Evolutionary conservation across 1,140 invertebrate species (phyloP), one percentile per base, ranked within the genome.

Genomic region (Zophobas atratus): DNA sequence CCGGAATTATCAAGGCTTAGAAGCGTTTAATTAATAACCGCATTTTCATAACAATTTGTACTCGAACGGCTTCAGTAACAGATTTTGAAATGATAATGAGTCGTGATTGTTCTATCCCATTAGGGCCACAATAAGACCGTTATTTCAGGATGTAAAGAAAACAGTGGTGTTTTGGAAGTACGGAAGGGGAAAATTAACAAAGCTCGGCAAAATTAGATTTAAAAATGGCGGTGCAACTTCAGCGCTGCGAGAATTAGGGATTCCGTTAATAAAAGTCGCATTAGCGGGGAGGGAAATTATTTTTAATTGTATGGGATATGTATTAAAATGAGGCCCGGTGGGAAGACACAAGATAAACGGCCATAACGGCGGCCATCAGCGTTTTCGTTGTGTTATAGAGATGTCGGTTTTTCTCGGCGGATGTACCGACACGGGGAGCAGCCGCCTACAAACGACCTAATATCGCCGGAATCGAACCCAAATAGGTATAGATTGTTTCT

Each of bases 341-440:
- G 60, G 20, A 67, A 63, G 39, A 60, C 39, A 67, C 20, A 67
- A 67, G 60, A 67, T 43, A 43, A 43, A 67, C 60, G 38, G 43
- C 60, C 39, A 43, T 67, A 43, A 41, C 33, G 60, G n/a, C 38
- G 36, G 36, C 57, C 2, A 34, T 63, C 8, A 67, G 32, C 60
- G 43, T 20, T 20, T 67, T 67, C 20, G n/a, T n/a, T 20, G 8
- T 67, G 60, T 67, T 38, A 67, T 67, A 67, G 60, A 67, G 60
- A 67, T 67, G 60, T 67, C 43, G 60, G 43, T 67, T 67, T 67
- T 67, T 41, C 60, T 67, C 60, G 33, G 35, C 60, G 60, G 60
- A 67, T 36, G 39, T 36, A 67, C 43, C 20, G 20, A 67, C 41
- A 67, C 43, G 60, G 32, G 60, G 39, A 8, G 1, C 38, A 6